Evolutionary conservation across 2,113 vertebrate species (phyloP), one percentile per base, ranked within the genome.

Genomic region (Platichthys flesus): DNA sequence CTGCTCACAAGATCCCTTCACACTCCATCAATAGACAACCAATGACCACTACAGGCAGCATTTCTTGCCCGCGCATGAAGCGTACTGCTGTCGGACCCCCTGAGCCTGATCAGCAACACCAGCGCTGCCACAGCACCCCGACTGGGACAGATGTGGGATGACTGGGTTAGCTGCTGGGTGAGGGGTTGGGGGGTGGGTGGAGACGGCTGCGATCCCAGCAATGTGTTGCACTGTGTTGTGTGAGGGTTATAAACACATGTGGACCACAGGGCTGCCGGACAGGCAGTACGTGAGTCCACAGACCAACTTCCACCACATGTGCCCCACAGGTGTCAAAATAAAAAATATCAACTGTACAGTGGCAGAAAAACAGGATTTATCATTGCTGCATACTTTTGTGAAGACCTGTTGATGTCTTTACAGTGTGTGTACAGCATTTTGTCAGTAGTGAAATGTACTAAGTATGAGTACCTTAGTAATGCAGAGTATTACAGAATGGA

Each of bases 21-120:
- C 82, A 73, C 79, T 87, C 81, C 67, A 76, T 84, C 75, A 90
- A 89, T 82, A 91, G 88, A 88, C 90, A 77, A 67, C 23, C 28
- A 42, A 35, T 18, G 51, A 23, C n/a, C 24, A 45, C 74, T 77
- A 85, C 84, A 84, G 57, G 23, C 56, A 62, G 21, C 51, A 59
- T 75, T 86, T 90, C 75, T 82, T 66, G 40, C 72, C 68, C 40
- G 0, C 67, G 9, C 40, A 13, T 71, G 71, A 85, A 79, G 86
- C 81, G 14, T 74, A 64, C 20, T 51, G 47, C 61, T 56, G 71
- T 65, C 76, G 71, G 68, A 80, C 57, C 67, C 54, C 60, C 21
- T 35, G 26, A 31, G 16, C 18, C 42, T 4, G 45, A 49, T 18
- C 37, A 18, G 49, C 73, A 59, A 51, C 64, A 55, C 67, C 40